Evolutionary conservation across 2,888 invertebrate species (phyloP), one percentile per base, ranked within the genome.

Genomic region (Amitus sp.): DNA sequence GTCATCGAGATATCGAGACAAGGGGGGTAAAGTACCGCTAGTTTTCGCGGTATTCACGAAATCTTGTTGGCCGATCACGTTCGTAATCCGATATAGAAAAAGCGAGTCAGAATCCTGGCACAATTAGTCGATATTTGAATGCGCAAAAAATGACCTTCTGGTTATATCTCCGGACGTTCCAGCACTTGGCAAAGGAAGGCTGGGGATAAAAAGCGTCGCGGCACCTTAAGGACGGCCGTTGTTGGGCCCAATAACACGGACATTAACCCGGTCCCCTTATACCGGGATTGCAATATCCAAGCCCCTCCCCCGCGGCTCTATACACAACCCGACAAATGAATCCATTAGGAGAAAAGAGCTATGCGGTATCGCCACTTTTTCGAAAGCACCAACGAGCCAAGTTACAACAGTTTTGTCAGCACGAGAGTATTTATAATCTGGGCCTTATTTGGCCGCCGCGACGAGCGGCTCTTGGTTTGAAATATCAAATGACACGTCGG

Each of bases 111-210:
- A 78, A 77, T 79, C 79, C 73, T 73, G 73, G 76, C 75, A 78
- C 80, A 82, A 82, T 82, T 82, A 82, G 82, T 80, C 80, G 82
- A 81, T 81, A 82, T 82, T 82, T 80, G 80, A 81, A 80, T 82
- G 77, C 76, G 76, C 78, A 80, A 80, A 81, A 82, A 81, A 77
- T 66, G 66, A 69, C 49, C 69, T 67, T 72, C 80, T 77, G 77
- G 77, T 78, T 77, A 78, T 76, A 75, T 72, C 58, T 18, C 27
- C 42, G 37, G 37, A 53, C 43, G 53, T 62, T 67, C 55, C 65
- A 64, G 65, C 63, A 66, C 70, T 73, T 65, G 65, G 69, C 69
- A 68, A 69, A 69, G 72, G 68, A 69, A 69, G 72, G 70, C 67
- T 69, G 47, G 63, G 60, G 48, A 64, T 39, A 74, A 79, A 78